phyloP scores from a whole-genome alignment of 2,888 invertebrate genomes.

The Ennomos fuscantarius region DNA sequence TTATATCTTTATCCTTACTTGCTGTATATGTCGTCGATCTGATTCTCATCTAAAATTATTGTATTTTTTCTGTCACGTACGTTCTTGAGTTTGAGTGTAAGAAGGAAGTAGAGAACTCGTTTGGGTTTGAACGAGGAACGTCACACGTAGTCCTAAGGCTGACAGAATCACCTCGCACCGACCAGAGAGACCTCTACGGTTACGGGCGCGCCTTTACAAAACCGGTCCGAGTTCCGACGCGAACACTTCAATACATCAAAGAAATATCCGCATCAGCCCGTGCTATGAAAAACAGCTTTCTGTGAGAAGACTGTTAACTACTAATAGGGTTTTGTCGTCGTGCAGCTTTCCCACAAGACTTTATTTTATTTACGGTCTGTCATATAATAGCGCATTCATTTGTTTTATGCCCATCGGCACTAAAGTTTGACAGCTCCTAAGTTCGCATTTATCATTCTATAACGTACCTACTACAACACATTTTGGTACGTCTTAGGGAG shows the following conservation, averaged over 20 bases:
- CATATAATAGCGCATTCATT: background rate
- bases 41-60: too few relatives aligned
- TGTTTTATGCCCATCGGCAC: too few relatives aligned
- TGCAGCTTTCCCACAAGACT: constrained; percentile 14
- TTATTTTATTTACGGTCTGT: background rate
- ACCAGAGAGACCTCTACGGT: constrained; percentile 4
- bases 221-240: constrained; percentile 29
- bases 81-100: too few relatives aligned
- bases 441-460: too few relatives aligned
- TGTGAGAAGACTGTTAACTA: constrained; percentile 7
- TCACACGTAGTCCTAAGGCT: too few relatives aligned
- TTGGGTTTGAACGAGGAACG: background rate
- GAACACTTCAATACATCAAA: constrained; percentile 32
- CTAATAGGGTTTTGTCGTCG: constrained; percentile 5
- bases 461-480: too few relatives aligned
- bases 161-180: constrained; percentile 1
- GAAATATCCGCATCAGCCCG: constrained; percentile 26
- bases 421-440: too few relatives aligned
- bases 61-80: too few relatives aligned
- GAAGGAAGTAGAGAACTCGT: too few relatives aligned
- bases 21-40: too few relatives aligned
- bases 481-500: too few relatives aligned
- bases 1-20: too few relatives aligned
- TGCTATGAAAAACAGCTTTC: constrained; percentile 19
- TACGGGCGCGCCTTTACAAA: constrained; percentile 18